These are phyloP conservation scores for Meganola albula DNA, from an alignment of 2,888 invertebrate genomes.

Conservation along the genomic window DNA sequence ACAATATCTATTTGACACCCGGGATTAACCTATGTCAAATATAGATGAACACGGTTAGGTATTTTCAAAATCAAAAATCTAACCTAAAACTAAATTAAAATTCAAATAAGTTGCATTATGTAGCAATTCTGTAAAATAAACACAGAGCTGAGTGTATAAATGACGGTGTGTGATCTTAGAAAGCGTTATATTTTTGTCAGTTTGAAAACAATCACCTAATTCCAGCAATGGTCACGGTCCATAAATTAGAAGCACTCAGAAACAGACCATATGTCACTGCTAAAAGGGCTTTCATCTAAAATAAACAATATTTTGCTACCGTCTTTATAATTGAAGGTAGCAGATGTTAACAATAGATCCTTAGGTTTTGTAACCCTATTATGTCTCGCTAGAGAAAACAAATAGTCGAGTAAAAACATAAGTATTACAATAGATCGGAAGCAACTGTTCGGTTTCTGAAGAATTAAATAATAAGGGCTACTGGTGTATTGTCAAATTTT, in stretches of 20 bases:
- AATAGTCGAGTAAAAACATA: constrained; percentile 54
- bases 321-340: constrained; percentile 54
- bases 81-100: no score
- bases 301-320: constrained; percentile 75
- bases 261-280: constrained; percentile 66
- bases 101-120: no score
- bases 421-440: constrained; percentile 48
- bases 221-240: constrained; percentile 51
- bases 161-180: constrained; percentile 47
- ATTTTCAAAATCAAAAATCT: no score
- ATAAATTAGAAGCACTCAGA: constrained; percentile 63
- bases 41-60: no score
- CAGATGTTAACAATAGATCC: constrained; percentile 60
- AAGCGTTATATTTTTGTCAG: constrained; percentile 22
- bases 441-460: constrained; percentile 53
- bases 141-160: constrained; percentile 39
- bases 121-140: constrained; percentile 6
- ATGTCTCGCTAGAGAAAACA: constrained; percentile 58
- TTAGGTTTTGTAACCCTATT: constrained; percentile 59
- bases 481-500: constrained; percentile 51
- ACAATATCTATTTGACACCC: no score
- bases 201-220: constrained; percentile 64
- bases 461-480: constrained; percentile 58
- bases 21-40: no score
- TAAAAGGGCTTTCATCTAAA: constrained; percentile 63